These are phyloP conservation scores for Cyphomyrus discorhynchus DNA, from an alignment of 2,113 vertebrate species.

Conservation along the genomic window DNA sequence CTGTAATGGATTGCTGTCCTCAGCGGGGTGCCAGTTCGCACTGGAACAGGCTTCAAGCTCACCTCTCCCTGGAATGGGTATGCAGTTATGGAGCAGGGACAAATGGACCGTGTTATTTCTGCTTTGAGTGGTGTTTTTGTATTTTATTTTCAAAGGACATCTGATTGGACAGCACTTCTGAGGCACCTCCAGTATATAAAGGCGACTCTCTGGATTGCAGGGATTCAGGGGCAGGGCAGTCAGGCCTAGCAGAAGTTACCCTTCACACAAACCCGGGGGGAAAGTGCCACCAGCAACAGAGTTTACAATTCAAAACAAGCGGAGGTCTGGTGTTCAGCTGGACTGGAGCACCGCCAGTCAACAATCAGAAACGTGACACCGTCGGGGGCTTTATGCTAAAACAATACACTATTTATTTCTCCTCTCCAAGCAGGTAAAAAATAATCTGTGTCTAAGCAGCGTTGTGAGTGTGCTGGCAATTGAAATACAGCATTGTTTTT, in stretches of 20 bases:
- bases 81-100: neutral
- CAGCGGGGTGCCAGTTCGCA: neutral
- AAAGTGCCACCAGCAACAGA: neutral
- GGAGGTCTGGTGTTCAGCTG: neutral
- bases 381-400: neutral
- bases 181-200: neutral
- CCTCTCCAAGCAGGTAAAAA: neutral
- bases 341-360: neutral
- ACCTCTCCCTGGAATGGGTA: neutral
- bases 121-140: neutral
- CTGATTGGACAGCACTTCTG: neutral
- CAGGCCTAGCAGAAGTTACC: neutral
- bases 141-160: neutral
- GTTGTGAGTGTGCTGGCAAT: neutral
- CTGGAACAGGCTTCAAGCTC: neutral
- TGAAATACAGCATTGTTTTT: neutral
- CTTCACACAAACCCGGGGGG: neutral
- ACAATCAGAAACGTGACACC: neutral
- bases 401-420: neutral
- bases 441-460: neutral
- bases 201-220: neutral
- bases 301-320: neutral
- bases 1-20: neutral
- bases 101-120: neutral
- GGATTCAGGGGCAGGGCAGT: neutral